phyloP scores from a whole-genome alignment of 2,113 vertebrate species.

The Eulacestoma nigropectus region DNA sequence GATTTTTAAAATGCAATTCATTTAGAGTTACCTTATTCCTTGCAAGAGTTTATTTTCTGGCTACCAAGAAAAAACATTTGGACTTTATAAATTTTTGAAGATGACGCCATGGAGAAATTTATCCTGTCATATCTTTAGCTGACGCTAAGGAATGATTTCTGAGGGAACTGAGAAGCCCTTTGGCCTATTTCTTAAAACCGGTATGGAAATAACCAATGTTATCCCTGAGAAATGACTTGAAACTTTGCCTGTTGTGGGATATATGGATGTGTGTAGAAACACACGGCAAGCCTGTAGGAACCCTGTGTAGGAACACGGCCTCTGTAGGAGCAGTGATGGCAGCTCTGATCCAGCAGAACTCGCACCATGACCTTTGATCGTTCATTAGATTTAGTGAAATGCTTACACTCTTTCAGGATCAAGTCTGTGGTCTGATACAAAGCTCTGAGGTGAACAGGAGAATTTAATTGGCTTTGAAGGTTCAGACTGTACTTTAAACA shows the following conservation, averaged over 20 bases:
- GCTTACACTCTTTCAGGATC: neutral
- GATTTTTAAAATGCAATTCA: neutral
- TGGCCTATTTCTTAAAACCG: rapidly evolving
- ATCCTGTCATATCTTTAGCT: neutral
- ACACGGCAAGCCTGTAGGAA: rapidly evolving
- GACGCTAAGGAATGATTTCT: neutral
- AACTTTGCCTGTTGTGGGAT: neutral
- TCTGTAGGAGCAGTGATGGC: neutral
- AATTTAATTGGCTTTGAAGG: neutral
- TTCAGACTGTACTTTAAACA: neutral
- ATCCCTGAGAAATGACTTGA: neutral
- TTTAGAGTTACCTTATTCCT: neutral
- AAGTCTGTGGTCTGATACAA: neutral
- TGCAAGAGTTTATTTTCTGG: neutral
- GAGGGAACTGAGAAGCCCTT: neutral
- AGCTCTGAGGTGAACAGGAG: neutral
- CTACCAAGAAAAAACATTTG: neutral
- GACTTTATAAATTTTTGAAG: neutral
- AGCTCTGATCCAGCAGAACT: neutral
- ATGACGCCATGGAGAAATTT: neutral
- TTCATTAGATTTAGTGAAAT: neutral
- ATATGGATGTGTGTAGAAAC: neutral
- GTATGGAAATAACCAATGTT: neutral
- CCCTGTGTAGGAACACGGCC: rapidly evolving
- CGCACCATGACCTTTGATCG: neutral